Base-by-base conservation (phyloP, 2,888 invertebrate species). In the Dichetophora obliterata region DNA sequence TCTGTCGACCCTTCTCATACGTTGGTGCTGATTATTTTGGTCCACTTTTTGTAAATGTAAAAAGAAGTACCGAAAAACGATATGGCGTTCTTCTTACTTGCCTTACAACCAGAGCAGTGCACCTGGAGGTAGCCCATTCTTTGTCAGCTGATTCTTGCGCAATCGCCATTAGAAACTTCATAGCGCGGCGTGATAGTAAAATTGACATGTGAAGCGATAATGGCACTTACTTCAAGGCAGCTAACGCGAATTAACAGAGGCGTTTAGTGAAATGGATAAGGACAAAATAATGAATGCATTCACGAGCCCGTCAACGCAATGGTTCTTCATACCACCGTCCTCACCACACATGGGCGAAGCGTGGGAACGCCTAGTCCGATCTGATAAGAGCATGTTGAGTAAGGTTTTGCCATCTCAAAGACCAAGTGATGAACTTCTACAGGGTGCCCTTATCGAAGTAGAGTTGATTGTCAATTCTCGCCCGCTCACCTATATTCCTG, bases 181-280 rank as follows among this genome's bases (percentile, higher is more conserved):
- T 79, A 31, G 71, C 80, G 2, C 59, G 80, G 14, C 48, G 81
- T 68, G 80, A 79, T 16, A 24, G 65, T 6, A 78, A 79, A 0
- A 5, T 70, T 9, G 78, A 81, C 48, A 68, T 80, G 31, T 77
- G 79, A 37, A 78, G 75, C 5, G 81, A 82, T 57, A 80, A 82
- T 52, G 81, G 80, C 24, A 80, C 79, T 4, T 81, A 81, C 59
- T 80, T 81, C 50, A 77, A 69, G 19, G 77, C 75, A 2, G 66
- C 80, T 11, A 76, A 79, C 77, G 77, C 31, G 79, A 81, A 50
- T 69, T 81, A 43, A 37, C 57, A n/a, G 80, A 77, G n/a, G 79
- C 75, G 1, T 77, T 75, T 31, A 3, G 22, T 19, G 57, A 59
- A 3, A 66, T 77, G 16, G 74, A 79, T 66, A 73, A 75, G 54